A percentile compares a stretch with the other conserved stretches of the same genome.
phyloP scores from a whole-genome alignment of 2,888 invertebrate genomes.

The Lapara coniferarum region DNA sequence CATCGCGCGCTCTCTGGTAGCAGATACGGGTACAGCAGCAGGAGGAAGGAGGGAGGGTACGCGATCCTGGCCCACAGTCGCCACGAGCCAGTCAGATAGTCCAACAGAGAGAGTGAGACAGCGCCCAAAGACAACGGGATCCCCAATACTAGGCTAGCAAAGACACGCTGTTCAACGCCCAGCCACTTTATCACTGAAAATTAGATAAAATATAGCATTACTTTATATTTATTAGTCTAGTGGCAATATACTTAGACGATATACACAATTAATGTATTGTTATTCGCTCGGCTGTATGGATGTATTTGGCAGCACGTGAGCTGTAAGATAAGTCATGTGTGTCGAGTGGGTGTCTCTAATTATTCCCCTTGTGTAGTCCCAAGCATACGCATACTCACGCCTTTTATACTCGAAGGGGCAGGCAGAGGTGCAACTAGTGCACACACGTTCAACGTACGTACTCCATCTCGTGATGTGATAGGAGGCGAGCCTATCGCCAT shows the following conservation, averaged over 20 bases:
- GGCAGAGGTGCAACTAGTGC: no score
- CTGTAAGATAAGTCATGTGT: no score
- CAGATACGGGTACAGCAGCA: slow-evolving; percentile 87
- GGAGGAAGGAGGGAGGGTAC: slow-evolving; percentile 87
- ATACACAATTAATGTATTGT: no score
- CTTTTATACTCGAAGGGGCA: no score
- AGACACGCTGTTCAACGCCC: slow-evolving; percentile 87
- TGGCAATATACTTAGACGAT: not conserved
- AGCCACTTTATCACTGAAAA: slow-evolving; percentile 89
- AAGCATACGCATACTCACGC: no score
- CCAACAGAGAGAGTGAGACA: slow-evolving; percentile 85
- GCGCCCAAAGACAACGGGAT: slow-evolving; percentile 89
- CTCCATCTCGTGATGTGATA: no score
- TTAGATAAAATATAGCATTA: not conserved
- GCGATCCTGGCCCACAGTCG: slow-evolving; percentile 86
- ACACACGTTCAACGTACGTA: no score
- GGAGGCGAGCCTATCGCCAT: no score
- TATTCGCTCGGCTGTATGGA: no score
- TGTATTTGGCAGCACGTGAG: no score
- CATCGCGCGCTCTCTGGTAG: slow-evolving; percentile 90
- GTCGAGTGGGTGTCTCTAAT: no score
- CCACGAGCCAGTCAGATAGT: slow-evolving; percentile 89
- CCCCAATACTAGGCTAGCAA: slow-evolving; percentile 88
- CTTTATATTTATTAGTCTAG: slow-evolving; percentile 24
- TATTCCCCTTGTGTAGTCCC: no score